Base-by-base conservation (phyloP, 2,888 invertebrate genomes). In the Antitype chi region DNA sequence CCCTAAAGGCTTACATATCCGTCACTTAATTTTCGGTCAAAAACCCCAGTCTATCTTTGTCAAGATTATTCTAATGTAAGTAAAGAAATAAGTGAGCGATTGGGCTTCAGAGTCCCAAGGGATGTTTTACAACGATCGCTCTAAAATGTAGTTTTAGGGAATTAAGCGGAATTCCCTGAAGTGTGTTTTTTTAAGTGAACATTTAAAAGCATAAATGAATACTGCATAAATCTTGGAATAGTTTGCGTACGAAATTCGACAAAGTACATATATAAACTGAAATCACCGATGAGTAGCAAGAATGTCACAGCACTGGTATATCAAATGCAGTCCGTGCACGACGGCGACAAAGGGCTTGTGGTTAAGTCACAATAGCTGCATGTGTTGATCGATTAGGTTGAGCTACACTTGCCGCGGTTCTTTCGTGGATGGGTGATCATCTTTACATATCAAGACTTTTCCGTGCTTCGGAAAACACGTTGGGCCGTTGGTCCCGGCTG, bases 61-160 rank as follows among this genome's bases (percentile, higher is more conserved):
- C 76, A 79, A 73, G 62, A 71, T 69, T 69, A 87, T 79, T 81
- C 71, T 74, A 75, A 85, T 67, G 23, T 74, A 63, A 43, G 23
- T 74, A 63, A 43, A 60, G 67, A 75, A 57, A 62, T 84, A 80
- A 87, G 74, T 86, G 87, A 87, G 76, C 74, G 87, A 85, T 86
- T n/a, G 81, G 52, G 32, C 69, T 77, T 64, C 38, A n/a, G 67
- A 32, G 60, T 59, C 82, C 67, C 17, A 17, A 32, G 75, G 67
- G 70, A 69, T 53, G 67, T 67, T 79, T 70, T 63, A 64, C 15
- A 63, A 49, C 49, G 52, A 69, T 72, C 59, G n/a, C 74, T 85
- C 66, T 70, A 66, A 66, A 67, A 28, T 74, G 43, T 74, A 77
- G 74, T 84, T 77, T 76, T 32, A 66, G 8, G 62, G 59, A 62